Evolutionary conservation across 2,113 vertebrate genomes (phyloP).

Genomic region (Pongo pygmaeus): DNA sequence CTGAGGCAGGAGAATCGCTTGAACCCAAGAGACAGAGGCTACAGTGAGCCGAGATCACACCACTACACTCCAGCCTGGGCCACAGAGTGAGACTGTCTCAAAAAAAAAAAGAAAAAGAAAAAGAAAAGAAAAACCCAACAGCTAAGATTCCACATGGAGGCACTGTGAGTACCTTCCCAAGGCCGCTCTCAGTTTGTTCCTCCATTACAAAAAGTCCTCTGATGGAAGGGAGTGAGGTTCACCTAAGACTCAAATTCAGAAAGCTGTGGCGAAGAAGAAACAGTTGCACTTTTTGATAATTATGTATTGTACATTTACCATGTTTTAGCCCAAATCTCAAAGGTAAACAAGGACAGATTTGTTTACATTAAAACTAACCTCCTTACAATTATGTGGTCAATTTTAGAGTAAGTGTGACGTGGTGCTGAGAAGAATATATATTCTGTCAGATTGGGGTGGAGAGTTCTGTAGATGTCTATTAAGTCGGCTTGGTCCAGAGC

Average conservation of each 20-base stretch:
- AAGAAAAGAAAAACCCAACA: too few species aligned
- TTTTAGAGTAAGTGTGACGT: too few species aligned
- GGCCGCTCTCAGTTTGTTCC: background rate
- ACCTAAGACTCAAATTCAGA: background rate
- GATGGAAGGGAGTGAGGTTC: background rate
- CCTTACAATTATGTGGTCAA: too few species aligned
- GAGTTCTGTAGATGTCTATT: too few species aligned
- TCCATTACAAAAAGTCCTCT: background rate
- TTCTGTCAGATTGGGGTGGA: too few species aligned
- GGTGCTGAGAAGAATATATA: too few species aligned
- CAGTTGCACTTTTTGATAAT: background rate
- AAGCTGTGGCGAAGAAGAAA: background rate
- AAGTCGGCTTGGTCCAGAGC: too few species aligned
- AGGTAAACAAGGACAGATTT: background rate
- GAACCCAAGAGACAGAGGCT: too few species aligned
- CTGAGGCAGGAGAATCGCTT: too few species aligned
- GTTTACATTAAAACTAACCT: background rate
- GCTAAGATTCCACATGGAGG: background rate
- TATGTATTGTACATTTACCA: background rate
- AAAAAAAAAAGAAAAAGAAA: too few species aligned
- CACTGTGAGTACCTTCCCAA: background rate
- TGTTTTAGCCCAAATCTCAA: background rate
- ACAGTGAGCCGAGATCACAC: fast-evolving
- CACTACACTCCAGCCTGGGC: too few species aligned
- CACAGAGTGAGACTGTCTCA: too few species aligned